A percentile compares a stretch with the other conserved stretches of the same genome.
Evolutionary conservation across 2,113 vertebrate genomes (phyloP).

Genomic region (Rhadina sibilatrix): DNA sequence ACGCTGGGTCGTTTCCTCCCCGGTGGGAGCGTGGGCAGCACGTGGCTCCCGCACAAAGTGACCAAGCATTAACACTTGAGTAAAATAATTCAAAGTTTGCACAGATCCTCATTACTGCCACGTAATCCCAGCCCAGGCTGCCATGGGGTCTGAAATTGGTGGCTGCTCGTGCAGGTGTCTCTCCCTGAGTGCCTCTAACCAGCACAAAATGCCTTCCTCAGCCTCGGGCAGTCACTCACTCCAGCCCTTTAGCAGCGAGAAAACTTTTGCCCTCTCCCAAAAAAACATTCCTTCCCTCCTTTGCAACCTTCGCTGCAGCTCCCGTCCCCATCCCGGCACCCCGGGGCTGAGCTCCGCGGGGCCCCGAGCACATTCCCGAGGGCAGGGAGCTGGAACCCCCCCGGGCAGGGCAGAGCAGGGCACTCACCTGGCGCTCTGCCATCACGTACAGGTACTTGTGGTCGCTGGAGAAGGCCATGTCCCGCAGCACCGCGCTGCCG

Average conservation of each 20-base stretch:
- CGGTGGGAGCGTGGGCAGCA: neutral
- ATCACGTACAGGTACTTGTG: slow-evolving; percentile 91
- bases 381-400: fast-evolving
- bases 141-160: neutral
- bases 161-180: neutral
- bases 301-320: neutral
- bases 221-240: neutral
- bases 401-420: too few species aligned
- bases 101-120: neutral
- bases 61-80: neutral
- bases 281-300: neutral
- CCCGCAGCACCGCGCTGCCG: slow-evolving; percentile 87
- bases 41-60: neutral
- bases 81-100: neutral
- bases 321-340: fast-evolving
- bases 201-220: neutral
- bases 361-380: fast-evolving
- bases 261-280: neutral
- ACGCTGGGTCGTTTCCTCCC: neutral
- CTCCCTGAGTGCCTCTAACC: neutral
- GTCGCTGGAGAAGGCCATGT: slow-evolving; percentile 94
- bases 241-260: neutral
- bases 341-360: too few species aligned
- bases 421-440: slow-evolving; percentile 92
- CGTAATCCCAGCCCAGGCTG: neutral